Base-by-base conservation (phyloP, 2,888 invertebrate species). In the Siphonodentalium dalli region DNA sequence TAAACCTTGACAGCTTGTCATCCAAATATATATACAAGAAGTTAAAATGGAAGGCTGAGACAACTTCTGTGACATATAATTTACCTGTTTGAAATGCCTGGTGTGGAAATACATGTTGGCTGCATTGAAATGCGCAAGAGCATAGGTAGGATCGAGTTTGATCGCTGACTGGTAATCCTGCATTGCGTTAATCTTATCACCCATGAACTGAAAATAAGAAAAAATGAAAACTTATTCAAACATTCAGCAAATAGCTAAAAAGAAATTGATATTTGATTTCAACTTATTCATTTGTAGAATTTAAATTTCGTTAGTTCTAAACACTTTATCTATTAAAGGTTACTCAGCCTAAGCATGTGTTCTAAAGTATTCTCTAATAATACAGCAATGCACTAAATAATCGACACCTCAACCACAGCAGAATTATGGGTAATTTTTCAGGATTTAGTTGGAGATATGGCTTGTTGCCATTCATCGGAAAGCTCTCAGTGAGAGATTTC, bases 81-180 rank as follows among this genome's bases (percentile, higher is more conserved):
- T 47, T 40, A 78, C 80, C 76, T 79, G 78, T 59, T 68, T 70
- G 59, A 78, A 80, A 55, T 79, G 79, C 33, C 78, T 61, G 8
- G 68, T 69, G 48, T 78, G 75, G 71, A 81, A 78, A 66, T 80
- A 80, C 24, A 81, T 68, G 64, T 80, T 82, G 21, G 72, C 82
- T 39, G 79, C 78, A 63, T 82, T 82, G 69, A 77, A 82, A 69
- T 79, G 80, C 15, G 82, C 81, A 49, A 82, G 65, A 4, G 78
- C 61, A 54, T 79, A 80, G 6, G 63, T 68, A 3, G 73, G 66
- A 53, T 82, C 80, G n/a, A 74, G 48, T 49, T 72, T 61, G 21
- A 81, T 61, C 23, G 82, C 81, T 40, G 59, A 49, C 58, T 80
- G 77, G 60, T 80, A 82, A 57, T 82, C 81, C 27, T 68, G 60